A percentile compares a stretch with the other conserved stretches of the same genome.
phyloP scores from a whole-genome alignment of 2,797 vertebrate species.

The Cuniculus paca region DNA sequence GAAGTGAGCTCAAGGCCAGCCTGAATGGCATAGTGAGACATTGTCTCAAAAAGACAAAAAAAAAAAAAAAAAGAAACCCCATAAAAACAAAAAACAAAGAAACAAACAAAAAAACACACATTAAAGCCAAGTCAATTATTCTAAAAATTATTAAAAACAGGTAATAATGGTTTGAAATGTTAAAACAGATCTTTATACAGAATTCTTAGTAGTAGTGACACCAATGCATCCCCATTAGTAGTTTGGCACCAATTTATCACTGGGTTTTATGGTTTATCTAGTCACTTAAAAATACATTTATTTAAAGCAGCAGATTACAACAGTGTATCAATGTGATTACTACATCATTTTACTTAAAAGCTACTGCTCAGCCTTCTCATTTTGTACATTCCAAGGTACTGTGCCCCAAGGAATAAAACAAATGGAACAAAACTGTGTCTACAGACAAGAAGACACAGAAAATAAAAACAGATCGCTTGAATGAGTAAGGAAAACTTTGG shows the following conservation, averaged over 20 bases:
- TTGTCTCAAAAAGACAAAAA: too few relatives aligned
- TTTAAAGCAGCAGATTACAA: background rate
- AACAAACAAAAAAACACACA: too few relatives aligned
- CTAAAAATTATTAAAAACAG: constrained; percentile 49
- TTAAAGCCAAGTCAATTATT: constrained; percentile 13
- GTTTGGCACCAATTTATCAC: background rate
- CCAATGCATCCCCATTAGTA: background rate
- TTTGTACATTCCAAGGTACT: background rate
- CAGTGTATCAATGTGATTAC: background rate
- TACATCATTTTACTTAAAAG: constrained; percentile 5
- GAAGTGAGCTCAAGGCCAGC: too few relatives aligned
- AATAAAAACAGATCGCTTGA: background rate
- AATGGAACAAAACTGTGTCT: constrained; percentile 9
- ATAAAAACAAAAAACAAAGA: too few relatives aligned
- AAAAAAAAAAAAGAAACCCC: too few relatives aligned
- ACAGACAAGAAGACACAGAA: background rate
- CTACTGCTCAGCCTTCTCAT: constrained; percentile 3
- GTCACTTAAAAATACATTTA: constrained; percentile 24
- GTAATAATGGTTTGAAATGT: constrained; percentile 17
- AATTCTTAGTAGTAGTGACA: background rate
- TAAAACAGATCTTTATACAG: background rate
- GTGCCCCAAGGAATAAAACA: constrained; percentile 2
- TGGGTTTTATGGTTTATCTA: constrained; percentile 12
- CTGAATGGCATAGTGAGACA: too few relatives aligned
- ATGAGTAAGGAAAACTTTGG: background rate